phyloP scores from a whole-genome alignment of 2,113 vertebrate species.

The Ctenomys sociabilis region DNA sequence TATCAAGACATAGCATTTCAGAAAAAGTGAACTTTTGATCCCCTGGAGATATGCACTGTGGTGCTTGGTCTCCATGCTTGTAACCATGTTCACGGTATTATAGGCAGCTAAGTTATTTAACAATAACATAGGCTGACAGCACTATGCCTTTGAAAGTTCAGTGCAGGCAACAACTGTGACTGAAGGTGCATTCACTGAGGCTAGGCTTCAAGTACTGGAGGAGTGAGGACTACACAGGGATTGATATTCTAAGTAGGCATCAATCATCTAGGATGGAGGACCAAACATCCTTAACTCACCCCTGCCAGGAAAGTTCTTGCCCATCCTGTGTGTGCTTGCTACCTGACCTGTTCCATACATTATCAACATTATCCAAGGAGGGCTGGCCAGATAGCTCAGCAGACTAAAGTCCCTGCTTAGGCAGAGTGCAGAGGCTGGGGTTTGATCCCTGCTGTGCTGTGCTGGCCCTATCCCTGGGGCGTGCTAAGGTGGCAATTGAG shows the following conservation, averaged over 20 bases:
- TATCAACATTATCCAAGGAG: background rate
- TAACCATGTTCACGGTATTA: background rate
- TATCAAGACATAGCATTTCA: background rate
- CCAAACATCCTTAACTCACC: background rate
- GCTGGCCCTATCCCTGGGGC: no score
- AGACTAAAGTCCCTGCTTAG: no score
- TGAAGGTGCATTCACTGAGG: background rate
- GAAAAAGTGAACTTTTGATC: background rate
- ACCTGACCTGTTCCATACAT: background rate
- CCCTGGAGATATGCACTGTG: fast-evolving
- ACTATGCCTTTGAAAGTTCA: background rate
- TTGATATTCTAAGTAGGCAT: background rate
- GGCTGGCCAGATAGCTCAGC: no score
- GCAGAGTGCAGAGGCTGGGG: no score
- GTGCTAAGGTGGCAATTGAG: no score
- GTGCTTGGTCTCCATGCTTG: fast-evolving
- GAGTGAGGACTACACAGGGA: background rate
- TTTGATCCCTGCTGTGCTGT: no score
- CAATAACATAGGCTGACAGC: background rate
- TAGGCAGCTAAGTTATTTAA: background rate
- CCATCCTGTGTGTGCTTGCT: background rate
- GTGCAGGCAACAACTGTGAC: background rate
- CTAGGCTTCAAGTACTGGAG: background rate
- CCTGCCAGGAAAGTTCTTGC: background rate
- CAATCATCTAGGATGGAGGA: no score